Evolutionary conservation across 2,888 invertebrate genomes (phyloP).

Genomic region (Thelaira solivaga): DNA sequence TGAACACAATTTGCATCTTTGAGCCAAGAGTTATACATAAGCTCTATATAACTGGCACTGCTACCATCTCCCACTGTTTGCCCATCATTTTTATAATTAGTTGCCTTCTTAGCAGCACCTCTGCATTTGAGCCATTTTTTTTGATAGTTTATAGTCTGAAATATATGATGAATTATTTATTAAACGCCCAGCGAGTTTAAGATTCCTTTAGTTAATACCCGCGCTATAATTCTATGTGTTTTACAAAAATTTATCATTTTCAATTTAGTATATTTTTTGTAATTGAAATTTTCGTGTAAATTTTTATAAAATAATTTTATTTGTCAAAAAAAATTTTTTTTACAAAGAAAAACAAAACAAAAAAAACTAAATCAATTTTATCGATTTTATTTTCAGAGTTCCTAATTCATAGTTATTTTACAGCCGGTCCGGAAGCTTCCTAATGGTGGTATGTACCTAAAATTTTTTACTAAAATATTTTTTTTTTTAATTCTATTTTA

Average conservation of each 20-base stretch:
- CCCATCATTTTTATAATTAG: not conserved
- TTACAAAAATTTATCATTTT: conserved; percentile 26
- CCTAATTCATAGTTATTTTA: too few relatives aligned
- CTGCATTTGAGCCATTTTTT: not conserved
- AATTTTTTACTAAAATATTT: too few relatives aligned
- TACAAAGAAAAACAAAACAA: too few relatives aligned
- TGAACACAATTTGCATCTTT: conserved; percentile 96
- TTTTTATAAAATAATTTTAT: not conserved
- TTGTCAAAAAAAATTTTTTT: too few relatives aligned
- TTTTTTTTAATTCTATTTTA: too few relatives aligned
- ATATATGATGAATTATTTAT: not conserved
- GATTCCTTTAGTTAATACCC: not conserved
- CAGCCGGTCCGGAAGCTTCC: too few relatives aligned
- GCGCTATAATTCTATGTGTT: not conserved
- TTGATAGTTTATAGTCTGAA: not conserved
- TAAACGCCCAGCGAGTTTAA: not conserved
- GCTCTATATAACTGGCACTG: conserved; percentile 96
- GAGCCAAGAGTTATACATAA: conserved; percentile 98
- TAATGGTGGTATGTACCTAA: too few relatives aligned
- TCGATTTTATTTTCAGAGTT: too few relatives aligned
- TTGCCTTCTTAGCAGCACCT: conserved; percentile 3
- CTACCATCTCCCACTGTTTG: conserved; percentile 94
- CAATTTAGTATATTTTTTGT: not conserved
- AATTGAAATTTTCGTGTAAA: not conserved
- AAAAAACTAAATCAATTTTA: too few relatives aligned